phyloP scores from a whole-genome alignment of 2,888 invertebrate genomes.

The Melanostoma scalare region DNA sequence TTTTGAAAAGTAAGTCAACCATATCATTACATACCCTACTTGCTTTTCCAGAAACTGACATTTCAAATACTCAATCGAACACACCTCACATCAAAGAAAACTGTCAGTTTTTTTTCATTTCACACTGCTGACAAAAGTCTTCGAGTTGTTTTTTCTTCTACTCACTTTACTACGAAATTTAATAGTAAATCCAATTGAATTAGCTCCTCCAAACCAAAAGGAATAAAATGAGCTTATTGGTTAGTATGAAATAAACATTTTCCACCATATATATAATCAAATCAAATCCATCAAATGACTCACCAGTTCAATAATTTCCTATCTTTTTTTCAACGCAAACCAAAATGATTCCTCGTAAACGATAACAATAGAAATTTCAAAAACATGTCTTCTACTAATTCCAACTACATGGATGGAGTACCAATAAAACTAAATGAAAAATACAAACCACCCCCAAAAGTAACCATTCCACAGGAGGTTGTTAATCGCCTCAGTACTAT shows the following conservation, averaged over 20 bases:
- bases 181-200: constrained; percentile 61
- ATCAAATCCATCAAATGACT: constrained; percentile 46
- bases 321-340: constrained; percentile 16
- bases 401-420: constrained; percentile 88
- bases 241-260: constrained; percentile 13
- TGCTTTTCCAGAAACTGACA: background rate
- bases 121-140: constrained; percentile 49
- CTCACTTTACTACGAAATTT: constrained; percentile 63
- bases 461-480: constrained; percentile 85
- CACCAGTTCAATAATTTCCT: constrained; percentile 37
- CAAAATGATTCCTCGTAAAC: background rate
- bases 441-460: constrained; percentile 90
- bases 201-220: constrained; percentile 25
- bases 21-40: background rate
- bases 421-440: constrained; percentile 94
- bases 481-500: constrained; percentile 83
- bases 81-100: constrained; percentile 23
- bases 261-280: background rate
- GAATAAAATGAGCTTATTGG: constrained; percentile 64
- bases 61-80: constrained; percentile 23
- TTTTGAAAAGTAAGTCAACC: too few species aligned
- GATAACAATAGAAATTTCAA: background rate
- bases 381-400: constrained; percentile 68
- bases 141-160: constrained; percentile 33
- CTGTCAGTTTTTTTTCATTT: constrained; percentile 59